Conservation (phyloP, 2,113 vertebrate genomes). For the Dryoscopus gambensis region DNA sequence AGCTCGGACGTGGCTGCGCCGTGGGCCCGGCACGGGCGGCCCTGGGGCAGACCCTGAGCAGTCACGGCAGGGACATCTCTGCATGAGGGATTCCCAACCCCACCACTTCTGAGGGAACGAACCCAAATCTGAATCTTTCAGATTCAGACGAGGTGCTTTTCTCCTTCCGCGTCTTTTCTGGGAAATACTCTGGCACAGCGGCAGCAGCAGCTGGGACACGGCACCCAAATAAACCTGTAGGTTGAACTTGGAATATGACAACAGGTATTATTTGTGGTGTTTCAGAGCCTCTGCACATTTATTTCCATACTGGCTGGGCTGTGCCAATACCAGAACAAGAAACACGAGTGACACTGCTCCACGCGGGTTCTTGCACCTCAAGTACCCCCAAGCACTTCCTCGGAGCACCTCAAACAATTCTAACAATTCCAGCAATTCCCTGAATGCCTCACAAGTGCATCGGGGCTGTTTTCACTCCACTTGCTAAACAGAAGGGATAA, state of each 20-base stretch:
- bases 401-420: not conserved
- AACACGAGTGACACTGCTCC: not conserved
- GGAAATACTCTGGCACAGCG: not conserved
- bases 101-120: rapidly evolving
- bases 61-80: not conserved
- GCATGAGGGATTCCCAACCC: not conserved
- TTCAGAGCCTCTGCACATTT: not conserved
- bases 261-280: not conserved
- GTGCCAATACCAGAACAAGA: rapidly evolving
- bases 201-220: not conserved
- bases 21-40: rapidly evolving
- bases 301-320: not conserved
- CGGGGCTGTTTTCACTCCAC: not conserved
- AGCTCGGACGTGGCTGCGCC: too few relatives aligned
- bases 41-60: not conserved
- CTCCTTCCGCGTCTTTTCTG: not conserved
- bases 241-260: not conserved
- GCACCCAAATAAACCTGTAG: rapidly evolving
- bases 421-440: not conserved
- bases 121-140: rapidly evolving
- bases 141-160: not conserved
- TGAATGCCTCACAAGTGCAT: not conserved
- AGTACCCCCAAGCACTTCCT: not conserved
- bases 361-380: not conserved
- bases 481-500: not conserved